phyloP scores from a whole-genome alignment of 2,888 invertebrate genomes.

The Lasioglossum leucozonium region DNA sequence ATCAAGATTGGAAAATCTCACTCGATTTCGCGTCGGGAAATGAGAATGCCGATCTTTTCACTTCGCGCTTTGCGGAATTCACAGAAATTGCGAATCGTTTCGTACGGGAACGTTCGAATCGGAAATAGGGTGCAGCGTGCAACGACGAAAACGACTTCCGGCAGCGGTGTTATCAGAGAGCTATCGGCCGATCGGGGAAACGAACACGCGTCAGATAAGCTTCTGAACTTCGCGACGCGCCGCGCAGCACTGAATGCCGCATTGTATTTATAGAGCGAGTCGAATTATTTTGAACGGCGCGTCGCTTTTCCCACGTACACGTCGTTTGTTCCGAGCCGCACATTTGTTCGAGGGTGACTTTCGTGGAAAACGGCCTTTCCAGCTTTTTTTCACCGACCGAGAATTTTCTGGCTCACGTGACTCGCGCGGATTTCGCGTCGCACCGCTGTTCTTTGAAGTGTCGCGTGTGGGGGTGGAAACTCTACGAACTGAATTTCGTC shows the following conservation, averaged over 20 bases:
- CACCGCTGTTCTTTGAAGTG: background rate
- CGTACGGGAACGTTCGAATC: background rate
- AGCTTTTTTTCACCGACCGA: background rate
- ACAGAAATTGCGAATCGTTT: background rate
- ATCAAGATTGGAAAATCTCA: background rate
- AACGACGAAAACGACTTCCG: background rate
- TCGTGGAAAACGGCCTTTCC: conserved; percentile 14
- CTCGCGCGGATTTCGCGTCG: background rate
- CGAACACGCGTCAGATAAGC: conserved; percentile 46
- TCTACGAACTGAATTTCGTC: background rate
- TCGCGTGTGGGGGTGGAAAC: background rate
- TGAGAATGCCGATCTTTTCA: background rate
- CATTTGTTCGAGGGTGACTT: conserved; percentile 28
- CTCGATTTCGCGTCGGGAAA: background rate
- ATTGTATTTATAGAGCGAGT: conserved; percentile 84
- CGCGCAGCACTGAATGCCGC: conserved; percentile 83
- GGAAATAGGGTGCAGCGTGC: background rate
- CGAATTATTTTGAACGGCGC: conserved; percentile 80
- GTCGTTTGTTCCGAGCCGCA: conserved; percentile 55
- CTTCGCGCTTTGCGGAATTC: background rate
- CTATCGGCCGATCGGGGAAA: conserved; percentile 4
- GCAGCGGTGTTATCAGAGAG: conserved; percentile 18
- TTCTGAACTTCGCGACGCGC: conserved; percentile 82
- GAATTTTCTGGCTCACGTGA: background rate
- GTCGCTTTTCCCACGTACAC: conserved; percentile 78